A percentile compares a stretch with the other conserved stretches of the same genome.
phyloP scores from a whole-genome alignment of 2,797 vertebrate genomes.

The Cuculus canorus region DNA sequence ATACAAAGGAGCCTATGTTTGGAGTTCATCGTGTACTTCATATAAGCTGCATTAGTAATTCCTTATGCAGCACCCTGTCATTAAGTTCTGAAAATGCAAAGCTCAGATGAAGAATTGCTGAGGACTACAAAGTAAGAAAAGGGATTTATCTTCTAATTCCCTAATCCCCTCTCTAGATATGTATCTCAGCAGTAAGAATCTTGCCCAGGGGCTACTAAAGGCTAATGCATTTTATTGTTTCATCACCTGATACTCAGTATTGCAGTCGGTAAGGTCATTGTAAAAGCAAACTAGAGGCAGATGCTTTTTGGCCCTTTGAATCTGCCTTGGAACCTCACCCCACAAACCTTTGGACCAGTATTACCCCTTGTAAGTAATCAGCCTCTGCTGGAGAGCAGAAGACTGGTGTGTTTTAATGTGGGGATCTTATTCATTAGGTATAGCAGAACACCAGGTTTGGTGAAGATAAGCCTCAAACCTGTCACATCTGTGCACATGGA shows the following conservation, averaged over 20 bases:
- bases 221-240: neutral
- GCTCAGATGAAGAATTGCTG: neutral
- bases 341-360: neutral
- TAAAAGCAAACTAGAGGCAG: neutral
- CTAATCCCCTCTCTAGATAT: neutral
- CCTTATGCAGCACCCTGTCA: neutral
- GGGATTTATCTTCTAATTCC: conserved; percentile 2
- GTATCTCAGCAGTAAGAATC: conserved; percentile 9
- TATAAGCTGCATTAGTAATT: neutral
- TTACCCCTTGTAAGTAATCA: neutral
- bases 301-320: neutral
- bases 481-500: neutral
- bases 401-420: neutral
- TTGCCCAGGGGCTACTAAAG: neutral
- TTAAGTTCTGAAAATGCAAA: conserved; percentile 22
- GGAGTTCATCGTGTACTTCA: neutral
- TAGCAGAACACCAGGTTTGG: neutral
- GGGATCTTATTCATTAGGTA: neutral
- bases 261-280: neutral
- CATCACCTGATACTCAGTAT: neutral
- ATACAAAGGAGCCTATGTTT: neutral
- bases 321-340: neutral
- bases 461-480: neutral
- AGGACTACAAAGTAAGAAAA: neutral
- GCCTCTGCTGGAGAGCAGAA: neutral